Percentiles rank a stretch among this genome's conserved stretches.
These are phyloP conservation scores for Aphelocoma californica DNA, from an alignment of 2,797 vertebrate genomes.

Conservation along the genomic window DNA sequence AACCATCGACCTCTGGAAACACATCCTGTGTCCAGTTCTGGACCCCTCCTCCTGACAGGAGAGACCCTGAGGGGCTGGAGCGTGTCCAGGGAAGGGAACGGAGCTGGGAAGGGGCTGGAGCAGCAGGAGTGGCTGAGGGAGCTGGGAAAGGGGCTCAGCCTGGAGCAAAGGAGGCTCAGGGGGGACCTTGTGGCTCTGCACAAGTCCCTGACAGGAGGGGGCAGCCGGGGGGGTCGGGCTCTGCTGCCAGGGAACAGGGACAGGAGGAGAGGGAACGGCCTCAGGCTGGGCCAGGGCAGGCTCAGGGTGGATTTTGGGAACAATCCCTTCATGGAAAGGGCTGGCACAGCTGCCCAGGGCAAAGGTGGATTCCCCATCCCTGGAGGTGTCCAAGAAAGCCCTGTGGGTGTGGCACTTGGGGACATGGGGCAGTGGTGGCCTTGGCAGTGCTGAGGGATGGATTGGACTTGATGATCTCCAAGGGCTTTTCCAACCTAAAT, in stretches of 20 bases:
- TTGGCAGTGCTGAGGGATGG: background rate
- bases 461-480: accelerated
- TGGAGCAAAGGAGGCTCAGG: too few species aligned
- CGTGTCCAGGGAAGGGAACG: background rate
- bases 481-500: accelerated
- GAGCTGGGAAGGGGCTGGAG: background rate
- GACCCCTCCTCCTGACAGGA: background rate
- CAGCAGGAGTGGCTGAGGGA: background rate
- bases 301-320: background rate
- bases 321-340: accelerated
- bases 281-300: background rate
- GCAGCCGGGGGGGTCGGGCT: background rate
- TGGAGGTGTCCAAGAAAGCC: background rate
- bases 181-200: too few species aligned
- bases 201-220: too few species aligned
- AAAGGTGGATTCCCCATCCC: accelerated
- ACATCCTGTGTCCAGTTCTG: background rate
- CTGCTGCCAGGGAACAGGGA: background rate
- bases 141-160: background rate
- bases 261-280: background rate
- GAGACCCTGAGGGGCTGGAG: background rate
- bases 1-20: background rate
- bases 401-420: background rate
- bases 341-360: background rate
- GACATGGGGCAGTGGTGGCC: background rate